These are phyloP conservation scores for Berghia stephanieae DNA, from an alignment of 1,140 invertebrate species.

Conservation along the genomic window DNA sequence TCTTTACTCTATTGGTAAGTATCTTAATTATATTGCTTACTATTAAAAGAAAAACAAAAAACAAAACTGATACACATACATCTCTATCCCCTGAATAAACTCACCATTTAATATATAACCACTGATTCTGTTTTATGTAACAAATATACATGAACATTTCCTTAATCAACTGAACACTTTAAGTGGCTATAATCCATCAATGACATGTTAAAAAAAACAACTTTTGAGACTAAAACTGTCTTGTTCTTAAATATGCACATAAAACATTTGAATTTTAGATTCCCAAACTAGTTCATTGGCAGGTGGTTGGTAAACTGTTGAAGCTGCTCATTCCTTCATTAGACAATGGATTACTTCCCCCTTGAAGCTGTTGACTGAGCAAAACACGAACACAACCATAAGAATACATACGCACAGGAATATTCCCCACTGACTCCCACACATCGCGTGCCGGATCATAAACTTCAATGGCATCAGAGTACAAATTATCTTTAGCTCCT, in stretches of 20 bases:
- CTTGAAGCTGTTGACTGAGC: constrained; percentile 34
- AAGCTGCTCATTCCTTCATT: too few relatives aligned
- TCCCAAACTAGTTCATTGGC: neutral
- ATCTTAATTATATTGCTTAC: too few relatives aligned
- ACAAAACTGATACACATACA: too few relatives aligned
- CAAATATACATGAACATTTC: too few relatives aligned
- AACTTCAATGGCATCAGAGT: constrained; percentile 57
- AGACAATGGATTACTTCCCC: too few relatives aligned
- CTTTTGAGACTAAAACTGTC: neutral
- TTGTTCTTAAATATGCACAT: neutral
- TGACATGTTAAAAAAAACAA: neutral
- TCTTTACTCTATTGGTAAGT: too few relatives aligned
- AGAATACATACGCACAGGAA: constrained; percentile 60
- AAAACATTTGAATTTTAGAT: neutral
- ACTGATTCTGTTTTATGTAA: too few relatives aligned
- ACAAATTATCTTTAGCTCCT: constrained; percentile 59
- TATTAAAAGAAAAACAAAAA: too few relatives aligned
- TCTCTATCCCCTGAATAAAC: too few relatives aligned
- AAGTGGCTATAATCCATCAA: too few relatives aligned
- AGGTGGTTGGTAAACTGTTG: neutral
- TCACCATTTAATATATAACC: too few relatives aligned
- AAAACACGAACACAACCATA: constrained; percentile 61
- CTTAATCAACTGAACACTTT: too few relatives aligned
- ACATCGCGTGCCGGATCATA: constrained; percentile 49
- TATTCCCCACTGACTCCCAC: constrained; percentile 53